Evolutionary conservation across 1,140 invertebrate genomes (phyloP), one percentile per base, ranked within the genome.

Genomic region (Tribolium castaneum): DNA sequence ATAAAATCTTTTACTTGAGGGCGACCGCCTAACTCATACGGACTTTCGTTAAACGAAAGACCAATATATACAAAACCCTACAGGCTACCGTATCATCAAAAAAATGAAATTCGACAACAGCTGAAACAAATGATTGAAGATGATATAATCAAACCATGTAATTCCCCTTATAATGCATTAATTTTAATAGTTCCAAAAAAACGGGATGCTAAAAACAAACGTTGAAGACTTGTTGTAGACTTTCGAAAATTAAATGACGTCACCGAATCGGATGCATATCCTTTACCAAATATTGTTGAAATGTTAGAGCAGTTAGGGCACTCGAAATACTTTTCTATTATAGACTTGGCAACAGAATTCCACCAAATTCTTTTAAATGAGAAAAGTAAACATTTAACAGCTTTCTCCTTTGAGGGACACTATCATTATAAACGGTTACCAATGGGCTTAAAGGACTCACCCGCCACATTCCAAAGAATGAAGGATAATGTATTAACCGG

Each of bases 211-310:
- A 14, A 59, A 9, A 82, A 83, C 1, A 82, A 80, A 6, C 30
- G 76, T 19, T 80, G 74, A 71, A 66, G 77, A 50, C 7, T 82
- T 3, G 74, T 71, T 6, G 56, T 82, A 16, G 81, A 82, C 70
- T 82, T 71, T 66, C 51, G 77, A 10, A 54, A 76, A 66, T 51
- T 88, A 19, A 88, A 88, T 76, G 83, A 86, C 9, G 83, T 81
- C 72, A 87, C 86, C 2, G 80, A 86, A 6, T 82, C 81, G 4
- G 89, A 91, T 75, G 80, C 82, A 12, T 91, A 87, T 80, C 90
- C 90, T 0, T 56, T 92, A 5, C 90, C 90, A 0, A 86, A 89
- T 59, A 84, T 77, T 3, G 85, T 86, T 22, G 86, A 88, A 9
- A 85, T 87, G 3, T 78, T 92, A 54, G 86, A 90, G 75, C 81